Conservation (phyloP, 2,113 vertebrate genomes). For the Xenopus laevis region DNA sequence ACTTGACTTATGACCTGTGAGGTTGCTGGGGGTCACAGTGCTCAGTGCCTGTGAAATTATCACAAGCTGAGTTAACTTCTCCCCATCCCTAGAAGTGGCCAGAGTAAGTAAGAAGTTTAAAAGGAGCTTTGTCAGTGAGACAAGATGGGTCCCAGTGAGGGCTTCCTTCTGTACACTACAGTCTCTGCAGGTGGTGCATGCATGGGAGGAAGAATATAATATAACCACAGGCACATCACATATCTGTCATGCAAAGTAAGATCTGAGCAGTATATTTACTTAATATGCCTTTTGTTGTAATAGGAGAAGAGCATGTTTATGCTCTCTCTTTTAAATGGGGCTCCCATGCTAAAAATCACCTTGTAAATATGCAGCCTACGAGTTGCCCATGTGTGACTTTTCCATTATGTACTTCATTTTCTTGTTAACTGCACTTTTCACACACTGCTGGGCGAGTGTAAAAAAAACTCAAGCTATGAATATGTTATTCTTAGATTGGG, state of each 20-base stretch:
- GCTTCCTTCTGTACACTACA: conserved; percentile 72
- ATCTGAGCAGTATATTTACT: conserved; percentile 67
- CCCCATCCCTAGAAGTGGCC: conserved; percentile 70
- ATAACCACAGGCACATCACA: conserved; percentile 63
- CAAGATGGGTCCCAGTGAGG: conserved; percentile 76
- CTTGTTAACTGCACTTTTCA: conserved; percentile 35
- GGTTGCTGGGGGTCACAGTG: conserved; percentile 70
- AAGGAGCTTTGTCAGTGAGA: conserved; percentile 76
- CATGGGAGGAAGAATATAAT: conserved; percentile 68
- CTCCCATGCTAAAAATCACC: conserved; percentile 27
- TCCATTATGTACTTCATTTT: conserved; percentile 33
- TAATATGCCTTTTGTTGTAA: conserved; percentile 55
- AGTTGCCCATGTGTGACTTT: conserved; percentile 38
- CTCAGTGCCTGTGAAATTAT: conserved; percentile 78
- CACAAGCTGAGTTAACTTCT: conserved; percentile 75
- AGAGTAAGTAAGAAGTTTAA: conserved; percentile 76
- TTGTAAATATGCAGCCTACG: conserved; percentile 24
- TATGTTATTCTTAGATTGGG: conserved; percentile 27
- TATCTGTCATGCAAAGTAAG: conserved; percentile 63
- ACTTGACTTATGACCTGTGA: conserved; percentile 73
- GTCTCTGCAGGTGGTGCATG: conserved; percentile 68
- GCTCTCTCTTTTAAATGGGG: conserved; percentile 30
- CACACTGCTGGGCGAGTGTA: conserved; percentile 20
- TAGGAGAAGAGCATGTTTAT: conserved; percentile 46
- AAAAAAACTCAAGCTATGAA: conserved; percentile 4